phyloP scores from a whole-genome alignment of 2,113 vertebrate genomes.

The Atractosteus spatula region DNA sequence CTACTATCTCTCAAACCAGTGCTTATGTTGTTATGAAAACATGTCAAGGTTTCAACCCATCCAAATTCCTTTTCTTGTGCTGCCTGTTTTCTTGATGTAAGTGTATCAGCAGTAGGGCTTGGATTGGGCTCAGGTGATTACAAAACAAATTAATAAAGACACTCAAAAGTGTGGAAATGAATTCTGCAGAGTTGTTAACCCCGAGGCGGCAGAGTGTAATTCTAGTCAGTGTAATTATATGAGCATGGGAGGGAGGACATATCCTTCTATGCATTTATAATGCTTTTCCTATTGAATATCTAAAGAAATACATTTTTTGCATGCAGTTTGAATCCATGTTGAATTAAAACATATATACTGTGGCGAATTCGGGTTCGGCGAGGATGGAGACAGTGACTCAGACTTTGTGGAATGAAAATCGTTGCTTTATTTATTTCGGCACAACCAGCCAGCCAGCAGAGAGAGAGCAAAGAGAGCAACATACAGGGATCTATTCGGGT shows the following conservation, averaged over 20 bases:
- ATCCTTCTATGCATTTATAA: neutral
- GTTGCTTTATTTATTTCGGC: too few species aligned
- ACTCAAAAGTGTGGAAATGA: neutral
- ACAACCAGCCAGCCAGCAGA: too few species aligned
- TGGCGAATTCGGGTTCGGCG: too few species aligned
- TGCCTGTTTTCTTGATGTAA: neutral
- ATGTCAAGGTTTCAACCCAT: constrained; percentile 2
- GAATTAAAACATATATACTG: too few species aligned
- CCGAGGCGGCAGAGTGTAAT: neutral
- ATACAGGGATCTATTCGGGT: too few species aligned
- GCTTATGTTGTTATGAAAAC: neutral
- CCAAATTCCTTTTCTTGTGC: neutral
- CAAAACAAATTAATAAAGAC: constrained; percentile 19
- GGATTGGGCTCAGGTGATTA: constrained; percentile 7
- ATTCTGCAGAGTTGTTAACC: constrained; percentile 9
- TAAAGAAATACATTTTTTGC: too few species aligned
- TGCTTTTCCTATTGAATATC: neutral
- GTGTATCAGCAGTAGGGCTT: neutral
- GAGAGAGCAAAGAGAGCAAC: too few species aligned
- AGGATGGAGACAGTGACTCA: too few species aligned
- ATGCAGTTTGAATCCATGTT: too few species aligned
- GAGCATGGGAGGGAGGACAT: neutral
- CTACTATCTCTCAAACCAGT: constrained; percentile 10
- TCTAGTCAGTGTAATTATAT: neutral
- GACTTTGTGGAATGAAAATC: too few species aligned